Percentiles rank a stretch among this genome's conserved stretches.
These are phyloP conservation scores for Isurus oxyrinchus DNA, from an alignment of 2,113 vertebrate species.

Conservation along the genomic window DNA sequence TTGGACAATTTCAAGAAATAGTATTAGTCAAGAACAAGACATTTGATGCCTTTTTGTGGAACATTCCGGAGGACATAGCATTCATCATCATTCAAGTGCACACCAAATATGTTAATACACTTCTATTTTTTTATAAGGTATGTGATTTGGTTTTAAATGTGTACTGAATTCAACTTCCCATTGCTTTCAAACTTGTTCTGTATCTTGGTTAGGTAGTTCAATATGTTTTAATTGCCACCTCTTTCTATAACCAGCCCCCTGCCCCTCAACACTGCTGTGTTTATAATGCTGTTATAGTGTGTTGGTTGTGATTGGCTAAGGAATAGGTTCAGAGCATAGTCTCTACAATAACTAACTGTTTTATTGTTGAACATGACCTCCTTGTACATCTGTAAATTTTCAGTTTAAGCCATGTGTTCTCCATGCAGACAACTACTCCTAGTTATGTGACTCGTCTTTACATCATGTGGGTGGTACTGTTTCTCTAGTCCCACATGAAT, in stretches of 20 bases:
- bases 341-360: too few relatives aligned
- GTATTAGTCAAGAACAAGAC: constrained; percentile 62
- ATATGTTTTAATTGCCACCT: too few relatives aligned
- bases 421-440: too few relatives aligned
- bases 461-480: too few relatives aligned
- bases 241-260: neutral
- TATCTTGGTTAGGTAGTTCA: neutral
- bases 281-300: neutral
- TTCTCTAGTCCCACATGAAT: too few relatives aligned
- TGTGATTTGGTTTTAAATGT: constrained; percentile 29
- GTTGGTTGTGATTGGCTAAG: too few relatives aligned
- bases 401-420: too few relatives aligned
- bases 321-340: too few relatives aligned
- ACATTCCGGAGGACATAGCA: constrained; percentile 65
- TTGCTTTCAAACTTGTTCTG: neutral
- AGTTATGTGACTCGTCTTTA: too few relatives aligned
- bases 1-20: constrained; percentile 77
- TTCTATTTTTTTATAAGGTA: constrained; percentile 76
- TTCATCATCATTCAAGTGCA: constrained; percentile 82
- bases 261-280: neutral
- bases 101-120: constrained; percentile 68
- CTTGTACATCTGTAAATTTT: too few relatives aligned
- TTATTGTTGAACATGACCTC: too few relatives aligned
- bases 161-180: neutral
- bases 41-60: constrained; percentile 65